These are phyloP conservation scores for Eupeodes latifasciatus DNA, from an alignment of 2,888 invertebrate genomes.

Conservation along the genomic window DNA sequence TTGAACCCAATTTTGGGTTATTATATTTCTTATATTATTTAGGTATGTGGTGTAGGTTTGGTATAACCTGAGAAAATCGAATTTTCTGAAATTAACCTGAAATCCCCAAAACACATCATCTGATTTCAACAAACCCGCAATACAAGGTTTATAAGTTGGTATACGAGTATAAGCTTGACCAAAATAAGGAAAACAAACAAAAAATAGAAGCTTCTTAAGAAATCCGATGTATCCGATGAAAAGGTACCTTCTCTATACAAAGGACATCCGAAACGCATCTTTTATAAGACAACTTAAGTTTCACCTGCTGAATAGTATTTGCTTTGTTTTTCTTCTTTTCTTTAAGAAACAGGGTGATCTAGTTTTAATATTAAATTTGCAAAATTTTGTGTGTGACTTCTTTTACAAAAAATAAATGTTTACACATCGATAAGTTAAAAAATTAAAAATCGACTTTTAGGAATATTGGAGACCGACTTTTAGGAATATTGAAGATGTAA, in stretches of 20 bases:
- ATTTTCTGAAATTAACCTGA: conserved; percentile 23
- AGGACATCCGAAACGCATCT: conserved; percentile 32
- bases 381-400: too few species aligned
- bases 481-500: too few species aligned
- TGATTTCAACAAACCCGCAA: conserved; percentile 26
- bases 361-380: neutral
- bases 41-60: too few species aligned
- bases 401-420: too few species aligned
- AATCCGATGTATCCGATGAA: neutral
- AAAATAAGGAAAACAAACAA: neutral
- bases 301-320: conserved; percentile 35
- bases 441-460: too few species aligned
- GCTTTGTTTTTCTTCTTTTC: neutral
- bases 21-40: conserved; percentile 4
- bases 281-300: conserved; percentile 44
- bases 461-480: too few species aligned
- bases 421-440: too few species aligned
- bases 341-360: conserved; percentile 26
- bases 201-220: neutral
- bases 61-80: conserved; percentile 35
- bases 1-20: conserved; percentile 37
- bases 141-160: neutral
- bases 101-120: conserved; percentile 11
- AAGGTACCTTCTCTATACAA: neutral
- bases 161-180: neutral